Base-by-base conservation (phyloP, 2,888 invertebrate species). In the Oxycera nigricornis region DNA sequence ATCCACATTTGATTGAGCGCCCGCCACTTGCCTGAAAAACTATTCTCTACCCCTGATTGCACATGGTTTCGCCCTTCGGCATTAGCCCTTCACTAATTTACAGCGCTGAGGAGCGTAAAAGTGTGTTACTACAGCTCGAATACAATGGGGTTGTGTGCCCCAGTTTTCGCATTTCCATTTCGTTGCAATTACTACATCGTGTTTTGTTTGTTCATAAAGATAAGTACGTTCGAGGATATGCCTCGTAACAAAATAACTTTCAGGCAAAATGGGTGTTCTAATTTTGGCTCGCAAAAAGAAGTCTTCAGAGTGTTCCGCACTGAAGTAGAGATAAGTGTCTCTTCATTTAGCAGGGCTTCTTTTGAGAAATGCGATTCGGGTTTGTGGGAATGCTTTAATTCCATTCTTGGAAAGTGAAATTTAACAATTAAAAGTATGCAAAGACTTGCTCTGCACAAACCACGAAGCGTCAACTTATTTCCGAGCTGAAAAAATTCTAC, bases 221-320 rank as follows among this genome's bases (percentile, higher is more conserved):
- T n/a, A 55, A 55, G 1, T 31, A 61, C 61, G 61, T 11, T 31
- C 30, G 41, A 41, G 65, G 41, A 65, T 65, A 65, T 65, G 39
- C 39, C 65, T 62, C 41, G 65, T 65, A 65, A 65, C 65, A 41
- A 65, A 30, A 65, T 65, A 14, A 39, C 26, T 65, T 65, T 65
- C 65, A 65, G 39, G 65, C 65, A 22, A 65, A 17, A 41, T 65
- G 41, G 22, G 22, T 65, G 65, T 65, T 41, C 65, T 65, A 65
- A 65, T 41, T 65, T 41, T 39, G 14, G 41, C 39, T 22, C 65
- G 17, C 22, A 65, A 65, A 65, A 65, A 26, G 65, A 41, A 65
- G 24, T 30, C 39, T 65, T 7, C 39, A 65, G 41, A 41, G 65
- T 65, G 65, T 65, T 65, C 41, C 41, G 65, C 41, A 17, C 17